Conservation (phyloP, 2,888 invertebrate genomes). For the Dysmachus trigonus region DNA sequence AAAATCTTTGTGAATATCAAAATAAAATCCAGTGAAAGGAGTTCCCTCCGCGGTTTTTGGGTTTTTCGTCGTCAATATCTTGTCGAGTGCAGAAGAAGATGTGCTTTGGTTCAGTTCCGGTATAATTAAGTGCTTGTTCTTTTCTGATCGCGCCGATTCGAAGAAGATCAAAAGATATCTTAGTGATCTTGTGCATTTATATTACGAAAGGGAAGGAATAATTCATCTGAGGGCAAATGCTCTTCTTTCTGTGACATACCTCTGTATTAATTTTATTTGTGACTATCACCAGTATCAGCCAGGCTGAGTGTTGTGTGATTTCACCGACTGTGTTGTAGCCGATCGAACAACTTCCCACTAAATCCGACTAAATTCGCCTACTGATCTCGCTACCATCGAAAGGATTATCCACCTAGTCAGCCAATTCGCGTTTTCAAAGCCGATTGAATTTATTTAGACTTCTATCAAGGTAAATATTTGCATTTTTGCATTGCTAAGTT, state of each 20-base stretch:
- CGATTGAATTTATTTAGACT: neutral
- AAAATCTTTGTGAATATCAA: neutral
- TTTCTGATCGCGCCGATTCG: neutral
- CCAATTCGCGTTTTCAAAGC: neutral
- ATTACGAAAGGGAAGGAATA: neutral
- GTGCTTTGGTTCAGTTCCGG: constrained; percentile 16
- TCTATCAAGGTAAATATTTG: neutral
- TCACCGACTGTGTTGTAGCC: neutral
- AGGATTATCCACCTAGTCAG: neutral
- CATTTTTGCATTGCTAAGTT: neutral
- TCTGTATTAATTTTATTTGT: neutral
- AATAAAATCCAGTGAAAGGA: neutral
- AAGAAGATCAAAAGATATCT: neutral
- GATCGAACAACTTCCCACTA: neutral
- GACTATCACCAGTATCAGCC: neutral
- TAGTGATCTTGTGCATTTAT: neutral
- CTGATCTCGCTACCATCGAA: neutral
- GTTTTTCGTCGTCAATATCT: neutral
- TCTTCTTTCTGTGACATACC: neutral
- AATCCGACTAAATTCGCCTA: neutral
- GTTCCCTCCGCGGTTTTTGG: neutral
- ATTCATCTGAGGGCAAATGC: neutral
- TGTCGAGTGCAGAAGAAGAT: constrained; percentile 3
- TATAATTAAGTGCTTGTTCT: constrained; percentile 1
- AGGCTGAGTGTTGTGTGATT: neutral